phyloP scores from a whole-genome alignment of 2,113 vertebrate genomes.

The Erythrolamprus reginae region DNA sequence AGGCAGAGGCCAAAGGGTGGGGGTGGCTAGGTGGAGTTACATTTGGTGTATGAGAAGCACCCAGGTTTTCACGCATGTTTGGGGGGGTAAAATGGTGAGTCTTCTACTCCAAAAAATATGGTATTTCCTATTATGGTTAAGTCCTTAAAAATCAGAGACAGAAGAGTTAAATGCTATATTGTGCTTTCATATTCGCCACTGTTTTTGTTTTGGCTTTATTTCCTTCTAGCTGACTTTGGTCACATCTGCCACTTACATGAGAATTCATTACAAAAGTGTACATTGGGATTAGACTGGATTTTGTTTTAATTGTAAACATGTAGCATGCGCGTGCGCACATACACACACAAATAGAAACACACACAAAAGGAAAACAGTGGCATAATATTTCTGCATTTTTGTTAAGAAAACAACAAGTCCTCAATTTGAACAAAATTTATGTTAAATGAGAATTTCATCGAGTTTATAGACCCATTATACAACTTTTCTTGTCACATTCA shows the following conservation, averaged over 20 bases:
- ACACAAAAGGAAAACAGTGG: background rate
- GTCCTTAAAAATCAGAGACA: background rate
- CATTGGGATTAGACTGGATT: background rate
- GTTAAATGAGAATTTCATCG: background rate
- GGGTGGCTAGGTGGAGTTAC: too few species aligned
- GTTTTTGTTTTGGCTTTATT: background rate
- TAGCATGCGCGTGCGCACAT: accelerated
- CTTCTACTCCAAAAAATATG: too few species aligned
- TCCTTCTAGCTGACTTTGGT: background rate
- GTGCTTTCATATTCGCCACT: background rate
- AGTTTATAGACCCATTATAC: background rate
- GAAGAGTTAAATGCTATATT: background rate
- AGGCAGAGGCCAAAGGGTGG: too few species aligned
- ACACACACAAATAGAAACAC: background rate
- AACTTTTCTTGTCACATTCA: background rate
- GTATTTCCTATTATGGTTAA: background rate
- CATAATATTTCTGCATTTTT: background rate
- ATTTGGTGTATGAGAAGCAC: too few species aligned
- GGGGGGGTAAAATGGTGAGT: too few species aligned
- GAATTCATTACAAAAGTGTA: background rate
- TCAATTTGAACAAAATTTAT: background rate
- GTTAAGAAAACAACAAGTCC: background rate
- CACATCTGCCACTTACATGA: background rate
- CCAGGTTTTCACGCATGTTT: too few species aligned
- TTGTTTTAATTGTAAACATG: background rate